Evolutionary conservation across 2,797 vertebrate genomes (phyloP).

Genomic region (Sylvilagus floridanus): DNA sequence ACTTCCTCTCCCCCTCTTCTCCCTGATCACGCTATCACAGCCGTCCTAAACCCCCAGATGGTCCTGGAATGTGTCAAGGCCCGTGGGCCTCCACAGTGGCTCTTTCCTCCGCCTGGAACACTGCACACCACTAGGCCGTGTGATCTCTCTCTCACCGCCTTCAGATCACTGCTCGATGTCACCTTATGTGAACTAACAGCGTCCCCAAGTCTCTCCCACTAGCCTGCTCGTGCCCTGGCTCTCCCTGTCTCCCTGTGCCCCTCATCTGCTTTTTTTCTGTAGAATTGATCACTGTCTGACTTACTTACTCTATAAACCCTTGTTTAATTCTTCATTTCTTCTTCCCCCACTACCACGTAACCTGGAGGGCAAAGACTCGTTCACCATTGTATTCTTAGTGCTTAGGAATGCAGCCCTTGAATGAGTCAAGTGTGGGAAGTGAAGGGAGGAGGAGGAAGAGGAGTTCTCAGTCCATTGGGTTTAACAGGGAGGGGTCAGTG

Average conservation of each 20-base stretch:
- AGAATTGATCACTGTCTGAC: neutral
- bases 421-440: slow-evolving; percentile 11
- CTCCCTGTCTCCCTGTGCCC: neutral
- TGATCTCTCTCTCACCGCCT: neutral
- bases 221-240: neutral
- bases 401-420: slow-evolving; percentile 44
- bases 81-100: neutral
- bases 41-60: neutral
- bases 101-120: neutral
- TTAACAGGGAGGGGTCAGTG: neutral
- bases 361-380: slow-evolving; percentile 28
- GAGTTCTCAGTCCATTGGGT: neutral
- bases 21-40: neutral
- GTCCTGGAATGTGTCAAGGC: neutral
- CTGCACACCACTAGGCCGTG: neutral
- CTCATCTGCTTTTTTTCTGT: neutral
- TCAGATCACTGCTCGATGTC: neutral
- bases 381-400: slow-evolving; percentile 42
- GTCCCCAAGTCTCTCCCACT: neutral
- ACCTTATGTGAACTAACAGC: neutral
- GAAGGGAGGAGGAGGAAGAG: neutral
- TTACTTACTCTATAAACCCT: neutral
- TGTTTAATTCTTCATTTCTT: slow-evolving; percentile 25
- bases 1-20: neutral
- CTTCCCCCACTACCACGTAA: neutral